Base-by-base conservation (phyloP, 2,113 vertebrate species). In the Rhea pennata region DNA sequence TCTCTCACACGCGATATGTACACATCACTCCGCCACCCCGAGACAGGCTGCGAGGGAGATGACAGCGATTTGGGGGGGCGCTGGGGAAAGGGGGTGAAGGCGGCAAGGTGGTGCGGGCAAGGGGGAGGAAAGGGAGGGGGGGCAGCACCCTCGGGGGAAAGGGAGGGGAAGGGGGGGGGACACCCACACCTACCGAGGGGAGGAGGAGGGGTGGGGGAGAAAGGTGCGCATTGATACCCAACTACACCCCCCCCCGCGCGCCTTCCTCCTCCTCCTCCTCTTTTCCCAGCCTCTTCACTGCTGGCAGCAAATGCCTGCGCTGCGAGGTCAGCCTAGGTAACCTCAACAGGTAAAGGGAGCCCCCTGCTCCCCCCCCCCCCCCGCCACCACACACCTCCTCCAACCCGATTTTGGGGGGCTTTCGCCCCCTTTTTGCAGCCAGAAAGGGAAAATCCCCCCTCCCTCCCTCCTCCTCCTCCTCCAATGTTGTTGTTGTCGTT, bases 21-120 rank as follows among this genome's bases (percentile, higher is more conserved):
- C 97, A 96, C 98, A 98, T 98, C 97, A 98, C 97, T 98, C 98
- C 97, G 97, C 95, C 97, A 95, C 97, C 85, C 96, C 91, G 91
- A 97, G 97, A 94, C 96, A 97, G 96, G 95, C 97, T 84, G 59
- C 91, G 71, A 74, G 93, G 92, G 81, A 71, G 95, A 94, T 93
- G 92, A 96, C 93, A 96, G 84, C 84, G 92, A 91, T 61, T 82
- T 96, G n/a, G 42, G 53, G 94, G 95, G 92, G 92, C n/a, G 61
- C 83, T 84, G 21, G 51, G 51, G 62, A 69, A 95, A 95, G 90
- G 90, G 81, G 44, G 82, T 58, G 92, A 39, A 90, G n/a, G n/a
- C n/a, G 51, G 56, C 53, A 81, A 84, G 87, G 27, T 88, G 40
- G 91, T 33, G 67, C 46, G 46, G 46, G 46, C 71, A 86, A 39